Percentiles rank a stretch among this genome's conserved stretches.
Conservation (phyloP, 2,113 vertebrate species). For the Hyla sarda region DNA sequence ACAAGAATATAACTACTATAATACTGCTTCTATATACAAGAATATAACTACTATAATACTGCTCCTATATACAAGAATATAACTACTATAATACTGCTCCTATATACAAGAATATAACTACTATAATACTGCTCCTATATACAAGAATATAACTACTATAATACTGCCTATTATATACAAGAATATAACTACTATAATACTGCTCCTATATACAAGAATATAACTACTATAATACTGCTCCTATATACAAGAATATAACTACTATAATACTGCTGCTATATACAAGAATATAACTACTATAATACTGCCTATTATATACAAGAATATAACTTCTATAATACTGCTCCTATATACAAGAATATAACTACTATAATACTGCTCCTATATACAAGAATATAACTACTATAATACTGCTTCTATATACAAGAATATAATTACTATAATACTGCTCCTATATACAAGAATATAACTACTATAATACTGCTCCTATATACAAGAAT, state of each 20-base stretch:
- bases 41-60: conserved; percentile 7
- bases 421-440: not conserved
- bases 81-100: not conserved
- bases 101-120: not conserved
- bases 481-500: not conserved
- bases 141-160: not conserved
- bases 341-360: not conserved
- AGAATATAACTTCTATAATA: too few relatives aligned
- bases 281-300: not conserved
- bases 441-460: not conserved
- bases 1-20: not conserved
- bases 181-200: conserved; percentile 21
- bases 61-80: conserved; percentile 1
- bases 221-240: conserved; percentile 3
- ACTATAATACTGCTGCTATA: not conserved
- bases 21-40: not conserved
- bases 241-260: not conserved
- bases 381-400: conserved; percentile 1
- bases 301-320: too few relatives aligned
- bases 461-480: not conserved
- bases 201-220: not conserved
- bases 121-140: not conserved
- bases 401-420: conserved; percentile 8
- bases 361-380: conserved; percentile 2
- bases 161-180: not conserved